These are phyloP conservation scores for Hippasteria phrygiana DNA, from an alignment of 53 echinoderm and acorn worm species.

Conservation along the genomic window DNA sequence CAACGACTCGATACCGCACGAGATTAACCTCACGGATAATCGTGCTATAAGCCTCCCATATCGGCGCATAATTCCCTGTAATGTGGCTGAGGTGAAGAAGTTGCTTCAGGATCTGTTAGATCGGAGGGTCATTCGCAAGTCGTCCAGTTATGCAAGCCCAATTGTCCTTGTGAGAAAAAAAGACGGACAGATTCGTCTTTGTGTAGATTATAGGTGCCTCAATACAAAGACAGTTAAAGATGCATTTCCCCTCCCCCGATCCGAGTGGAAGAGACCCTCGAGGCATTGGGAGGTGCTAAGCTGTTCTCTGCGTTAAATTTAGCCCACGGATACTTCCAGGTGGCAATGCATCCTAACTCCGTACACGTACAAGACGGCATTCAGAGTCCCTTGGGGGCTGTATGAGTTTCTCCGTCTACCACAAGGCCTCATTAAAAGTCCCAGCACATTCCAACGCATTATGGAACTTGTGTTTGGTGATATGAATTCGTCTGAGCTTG, in stretches of 20 bases:
- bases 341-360: constrained; percentile 13
- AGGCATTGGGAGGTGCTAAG: constrained; percentile 40
- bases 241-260: constrained; percentile 54
- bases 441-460: constrained; percentile 23
- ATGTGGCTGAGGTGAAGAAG: constrained; percentile 15
- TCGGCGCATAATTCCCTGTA: constrained; percentile 10
- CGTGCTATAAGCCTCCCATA: not conserved
- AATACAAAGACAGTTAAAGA: constrained; percentile 46
- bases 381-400: constrained; percentile 48
- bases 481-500: constrained; percentile 11
- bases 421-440: constrained; percentile 30
- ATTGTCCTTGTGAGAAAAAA: constrained; percentile 62
- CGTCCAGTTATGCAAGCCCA: constrained; percentile 30
- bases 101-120: constrained; percentile 38
- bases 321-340: constrained; percentile 15
- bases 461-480: constrained; percentile 41
- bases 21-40: not conserved
- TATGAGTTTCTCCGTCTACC: constrained; percentile 49
- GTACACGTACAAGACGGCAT: constrained; percentile 27
- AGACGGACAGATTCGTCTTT: constrained; percentile 49
- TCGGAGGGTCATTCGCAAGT: not conserved
- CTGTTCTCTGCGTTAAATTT: constrained; percentile 38
- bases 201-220: constrained; percentile 55
- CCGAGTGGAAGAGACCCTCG: constrained; percentile 47
- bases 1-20: constrained; percentile 1